Evolutionary conservation across 2,797 vertebrate genomes (phyloP).

Genomic region (Morelia viridis): DNA sequence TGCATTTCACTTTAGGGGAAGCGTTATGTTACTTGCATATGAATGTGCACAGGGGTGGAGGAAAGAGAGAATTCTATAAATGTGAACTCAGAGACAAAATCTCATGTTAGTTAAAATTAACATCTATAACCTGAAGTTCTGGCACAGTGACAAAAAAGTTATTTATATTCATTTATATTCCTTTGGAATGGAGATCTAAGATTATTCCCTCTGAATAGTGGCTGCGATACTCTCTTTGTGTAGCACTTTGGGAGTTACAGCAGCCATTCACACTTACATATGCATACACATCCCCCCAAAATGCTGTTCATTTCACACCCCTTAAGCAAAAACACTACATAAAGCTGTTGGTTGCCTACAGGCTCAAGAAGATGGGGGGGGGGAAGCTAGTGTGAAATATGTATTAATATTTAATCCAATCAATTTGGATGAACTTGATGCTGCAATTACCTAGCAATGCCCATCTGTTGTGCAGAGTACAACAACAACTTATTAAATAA

Average conservation of each 20-base stretch:
- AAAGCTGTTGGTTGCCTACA: constrained; percentile 51
- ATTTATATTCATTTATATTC: constrained; percentile 13
- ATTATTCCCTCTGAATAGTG: constrained; percentile 2
- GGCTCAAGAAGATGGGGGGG: constrained; percentile 13
- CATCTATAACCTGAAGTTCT: constrained; percentile 10
- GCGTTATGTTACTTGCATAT: background rate
- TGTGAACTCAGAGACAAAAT: background rate
- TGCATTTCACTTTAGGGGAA: background rate
- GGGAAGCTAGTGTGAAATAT: constrained; percentile 61
- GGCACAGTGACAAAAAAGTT: background rate
- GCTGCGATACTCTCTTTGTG: constrained; percentile 8
- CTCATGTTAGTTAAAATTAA: constrained; percentile 3
- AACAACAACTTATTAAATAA: constrained; percentile 73
- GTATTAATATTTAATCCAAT: constrained; percentile 86
- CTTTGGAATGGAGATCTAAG: background rate
- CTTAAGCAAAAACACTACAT: constrained; percentile 43
- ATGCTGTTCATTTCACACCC: constrained; percentile 24
- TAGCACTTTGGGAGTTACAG: constrained; percentile 2
- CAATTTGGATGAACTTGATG: constrained; percentile 80
- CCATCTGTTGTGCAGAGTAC: constrained; percentile 78
- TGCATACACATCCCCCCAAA: background rate
- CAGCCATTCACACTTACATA: background rate
- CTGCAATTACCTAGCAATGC: constrained; percentile 74
- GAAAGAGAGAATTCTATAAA: background rate
- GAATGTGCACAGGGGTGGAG: too few species aligned